Evolutionary conservation across 2,888 invertebrate genomes (phyloP).

Genomic region (Piscicola geometra): DNA sequence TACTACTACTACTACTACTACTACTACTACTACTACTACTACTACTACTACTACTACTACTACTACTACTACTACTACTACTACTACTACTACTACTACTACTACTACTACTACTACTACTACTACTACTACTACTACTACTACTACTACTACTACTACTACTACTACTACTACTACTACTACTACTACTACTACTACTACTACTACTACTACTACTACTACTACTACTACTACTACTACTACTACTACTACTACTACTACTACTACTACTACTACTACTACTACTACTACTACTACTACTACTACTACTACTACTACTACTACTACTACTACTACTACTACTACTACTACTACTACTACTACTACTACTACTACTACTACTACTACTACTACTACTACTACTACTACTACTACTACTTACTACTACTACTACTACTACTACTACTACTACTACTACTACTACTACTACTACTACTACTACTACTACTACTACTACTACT

Average conservation of each 20-base stretch:
- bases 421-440: not conserved
- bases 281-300: slow-evolving; percentile 5
- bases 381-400: slow-evolving; percentile 31
- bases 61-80: too few relatives aligned
- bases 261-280: slow-evolving; percentile 35
- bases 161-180: slow-evolving; percentile 35
- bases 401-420: too few relatives aligned
- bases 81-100: too few relatives aligned
- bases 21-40: slow-evolving; percentile 26
- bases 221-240: slow-evolving; percentile 35
- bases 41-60: not conserved
- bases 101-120: too few relatives aligned
- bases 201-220: slow-evolving; percentile 35
- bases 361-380: slow-evolving; percentile 35
- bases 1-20: slow-evolving; percentile 34
- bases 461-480: slow-evolving; percentile 35
- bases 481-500: slow-evolving; percentile 27
- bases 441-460: slow-evolving; percentile 35
- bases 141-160: slow-evolving; percentile 35
- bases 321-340: slow-evolving; percentile 35
- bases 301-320: slow-evolving; percentile 14
- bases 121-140: not conserved
- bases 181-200: slow-evolving; percentile 35
- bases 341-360: slow-evolving; percentile 35
- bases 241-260: slow-evolving; percentile 35